phyloP scores from a whole-genome alignment of 2,888 invertebrate species.

The Helicoverpa assulta region DNA sequence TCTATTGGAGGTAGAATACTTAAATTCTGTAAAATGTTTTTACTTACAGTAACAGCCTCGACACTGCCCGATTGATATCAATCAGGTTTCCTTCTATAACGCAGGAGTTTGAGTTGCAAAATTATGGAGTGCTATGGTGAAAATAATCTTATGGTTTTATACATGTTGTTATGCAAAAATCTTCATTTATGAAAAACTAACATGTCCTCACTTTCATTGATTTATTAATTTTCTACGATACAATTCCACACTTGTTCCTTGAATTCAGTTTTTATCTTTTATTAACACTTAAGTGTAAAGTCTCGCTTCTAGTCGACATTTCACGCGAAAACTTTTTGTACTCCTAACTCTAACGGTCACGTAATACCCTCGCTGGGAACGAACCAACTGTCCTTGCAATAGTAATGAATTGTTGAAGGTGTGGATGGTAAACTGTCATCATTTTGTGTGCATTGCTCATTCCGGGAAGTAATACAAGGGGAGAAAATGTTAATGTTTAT shows the following conservation, averaged over 20 bases:
- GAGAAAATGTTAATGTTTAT: slow-evolving; percentile 17
- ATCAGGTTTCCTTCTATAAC: background rate
- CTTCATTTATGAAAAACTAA: background rate
- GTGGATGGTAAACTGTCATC: slow-evolving; percentile 41
- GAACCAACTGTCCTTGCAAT: slow-evolving; percentile 45
- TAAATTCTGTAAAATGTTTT: background rate
- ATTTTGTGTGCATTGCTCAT: slow-evolving; percentile 21
- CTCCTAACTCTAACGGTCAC: slow-evolving; percentile 30
- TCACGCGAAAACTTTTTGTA: slow-evolving; percentile 45
- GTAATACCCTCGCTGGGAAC: slow-evolving; percentile 35
- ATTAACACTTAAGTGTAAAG: slow-evolving; percentile 49
- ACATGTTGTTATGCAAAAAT: no score
- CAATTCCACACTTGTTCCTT: slow-evolving; percentile 14
- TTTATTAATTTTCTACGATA: slow-evolving; percentile 13
- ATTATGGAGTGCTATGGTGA: background rate
- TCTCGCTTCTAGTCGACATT: slow-evolving; percentile 38
- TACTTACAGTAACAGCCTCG: background rate
- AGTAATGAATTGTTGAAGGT: slow-evolving; percentile 42
- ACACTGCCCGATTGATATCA: background rate
- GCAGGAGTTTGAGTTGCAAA: background rate
- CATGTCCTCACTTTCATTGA: slow-evolving; percentile 1
- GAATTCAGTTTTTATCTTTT: slow-evolving; percentile 40
- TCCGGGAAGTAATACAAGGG: slow-evolving; percentile 5
- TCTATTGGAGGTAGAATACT: no score
- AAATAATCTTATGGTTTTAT: no score